phyloP scores from a whole-genome alignment of 1,140 invertebrate species.

The Mactra quadrangularis region DNA sequence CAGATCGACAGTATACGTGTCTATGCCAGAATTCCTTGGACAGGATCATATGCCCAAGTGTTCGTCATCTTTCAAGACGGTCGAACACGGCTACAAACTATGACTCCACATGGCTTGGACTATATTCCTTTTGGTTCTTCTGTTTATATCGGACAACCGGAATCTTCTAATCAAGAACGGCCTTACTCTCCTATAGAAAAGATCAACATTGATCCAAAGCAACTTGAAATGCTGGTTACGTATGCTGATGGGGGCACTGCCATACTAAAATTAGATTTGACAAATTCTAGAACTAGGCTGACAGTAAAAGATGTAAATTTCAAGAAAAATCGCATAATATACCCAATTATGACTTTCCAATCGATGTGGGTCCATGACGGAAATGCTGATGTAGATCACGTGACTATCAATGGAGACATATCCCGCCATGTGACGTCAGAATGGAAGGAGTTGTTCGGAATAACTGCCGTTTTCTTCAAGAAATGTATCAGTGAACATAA shows the following conservation, averaged over 20 bases:
- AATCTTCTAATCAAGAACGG: neutral
- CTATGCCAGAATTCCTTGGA: constrained; percentile 54
- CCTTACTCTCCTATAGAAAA: constrained; percentile 40
- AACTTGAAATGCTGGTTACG: neutral
- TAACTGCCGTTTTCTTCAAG: constrained; percentile 45
- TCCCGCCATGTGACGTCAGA: constrained; percentile 50
- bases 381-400: constrained; percentile 54
- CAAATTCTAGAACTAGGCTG: constrained; percentile 19
- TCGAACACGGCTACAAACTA: constrained; percentile 33
- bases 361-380: constrained; percentile 57
- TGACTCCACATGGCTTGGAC: constrained; percentile 55
- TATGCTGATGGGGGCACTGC: constrained; percentile 39
- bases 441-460: constrained; percentile 49
- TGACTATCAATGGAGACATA: constrained; percentile 47
- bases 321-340: constrained; percentile 16
- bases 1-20: constrained; percentile 38
- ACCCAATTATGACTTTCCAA: constrained; percentile 53
- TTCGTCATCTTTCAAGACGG: constrained; percentile 58
- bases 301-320: constrained; percentile 40
- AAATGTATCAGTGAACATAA: constrained; percentile 54
- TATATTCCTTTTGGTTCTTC: constrained; percentile 54
- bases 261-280: neutral
- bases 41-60: constrained; percentile 36
- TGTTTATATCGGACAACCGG: constrained; percentile 46
- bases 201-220: constrained; percentile 36